Evolutionary conservation across 2,797 vertebrate species (phyloP).

Genomic region (Sardinella longiceps): DNA sequence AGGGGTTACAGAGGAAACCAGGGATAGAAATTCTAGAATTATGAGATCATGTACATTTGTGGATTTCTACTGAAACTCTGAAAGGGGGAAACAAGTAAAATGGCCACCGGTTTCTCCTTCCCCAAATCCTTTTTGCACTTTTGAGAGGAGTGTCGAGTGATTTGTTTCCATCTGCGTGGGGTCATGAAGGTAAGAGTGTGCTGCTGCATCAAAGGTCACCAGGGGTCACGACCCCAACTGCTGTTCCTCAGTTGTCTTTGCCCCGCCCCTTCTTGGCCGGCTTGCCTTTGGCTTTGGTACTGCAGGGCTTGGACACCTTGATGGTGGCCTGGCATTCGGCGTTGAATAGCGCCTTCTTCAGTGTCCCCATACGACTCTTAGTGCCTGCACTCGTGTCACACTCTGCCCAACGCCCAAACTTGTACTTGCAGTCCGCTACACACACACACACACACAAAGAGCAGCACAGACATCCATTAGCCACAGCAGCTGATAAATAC

Average conservation of each 20-base stretch:
- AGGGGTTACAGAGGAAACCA: neutral
- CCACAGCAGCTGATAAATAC: no score
- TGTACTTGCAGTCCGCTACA: slow-evolving; percentile 93
- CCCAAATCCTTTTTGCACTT: neutral
- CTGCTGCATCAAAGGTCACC: slow-evolving; percentile 39
- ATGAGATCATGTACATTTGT: slow-evolving; percentile 13
- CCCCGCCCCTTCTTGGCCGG: slow-evolving; percentile 85
- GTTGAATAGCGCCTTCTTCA: slow-evolving; percentile 90
- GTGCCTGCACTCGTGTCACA: slow-evolving; percentile 81
- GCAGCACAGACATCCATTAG: no score
- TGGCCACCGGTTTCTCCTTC: neutral
- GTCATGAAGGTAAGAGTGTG: slow-evolving; percentile 50
- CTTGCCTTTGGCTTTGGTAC: slow-evolving; percentile 78
- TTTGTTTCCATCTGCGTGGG: neutral
- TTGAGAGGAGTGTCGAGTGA: neutral
- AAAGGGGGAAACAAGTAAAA: neutral
- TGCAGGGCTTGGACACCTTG: slow-evolving; percentile 89
- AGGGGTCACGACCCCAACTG: no score
- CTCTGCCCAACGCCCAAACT: slow-evolving; percentile 86
- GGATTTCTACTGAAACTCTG: neutral
- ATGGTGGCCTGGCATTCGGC: slow-evolving; percentile 86
- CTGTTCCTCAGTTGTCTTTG: slow-evolving; percentile 74
- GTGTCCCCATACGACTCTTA: slow-evolving; percentile 83
- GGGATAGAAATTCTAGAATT: neutral
- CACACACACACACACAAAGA: neutral